Base-by-base conservation (phyloP, 2,888 invertebrate genomes). In the Metallyticus violacea region DNA sequence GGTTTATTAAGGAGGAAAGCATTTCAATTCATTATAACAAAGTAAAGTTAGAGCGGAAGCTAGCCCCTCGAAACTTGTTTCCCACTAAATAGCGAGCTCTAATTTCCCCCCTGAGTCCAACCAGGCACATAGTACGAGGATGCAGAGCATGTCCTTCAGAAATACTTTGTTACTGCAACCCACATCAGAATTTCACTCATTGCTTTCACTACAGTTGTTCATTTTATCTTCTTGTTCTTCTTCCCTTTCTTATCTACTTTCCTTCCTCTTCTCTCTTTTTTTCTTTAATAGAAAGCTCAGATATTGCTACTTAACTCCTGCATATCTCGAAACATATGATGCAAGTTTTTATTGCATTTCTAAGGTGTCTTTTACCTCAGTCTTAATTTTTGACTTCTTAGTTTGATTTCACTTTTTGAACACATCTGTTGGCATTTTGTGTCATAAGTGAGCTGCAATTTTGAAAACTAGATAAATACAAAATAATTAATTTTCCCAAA, bases 11-110 rank as follows among this genome's bases (percentile, higher is more conserved):
- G 81, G 30, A 81, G 30, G 82, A 82, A 82, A 82, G 76, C 82
- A 62, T 82, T 82, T 82, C 76, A 82, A 82, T 82, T 82, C 82
- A 82, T 82, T 82, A 82, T 82, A 82, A 82, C 76, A 82, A 40
- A 81, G 81, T 81, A 40, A 81, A 81, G 25, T 81, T 81, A 62
- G 40, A 62, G 40, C 40, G 40, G 40, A 22, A 62, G 40, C 80
- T 28, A 81, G 81, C 40, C 82, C 82, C 76, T 82, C 40, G 15
- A 76, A 82, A 40, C 26, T 26, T 62, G 40, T 82, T 62, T 25
- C 76, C 26, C 40, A 62, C 82, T 82, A 82, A 82, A 76, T 76
- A 82, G 82, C 62, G 26, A 76, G 26, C 2, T 76, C 82, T 82
- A 82, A 62, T 82, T 40, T 82, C 22, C 62, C 40, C 22, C 40